Evolutionary conservation across 2,888 invertebrate species (phyloP), one percentile per base, ranked within the genome.

Genomic region (Drosophila affinis): DNA sequence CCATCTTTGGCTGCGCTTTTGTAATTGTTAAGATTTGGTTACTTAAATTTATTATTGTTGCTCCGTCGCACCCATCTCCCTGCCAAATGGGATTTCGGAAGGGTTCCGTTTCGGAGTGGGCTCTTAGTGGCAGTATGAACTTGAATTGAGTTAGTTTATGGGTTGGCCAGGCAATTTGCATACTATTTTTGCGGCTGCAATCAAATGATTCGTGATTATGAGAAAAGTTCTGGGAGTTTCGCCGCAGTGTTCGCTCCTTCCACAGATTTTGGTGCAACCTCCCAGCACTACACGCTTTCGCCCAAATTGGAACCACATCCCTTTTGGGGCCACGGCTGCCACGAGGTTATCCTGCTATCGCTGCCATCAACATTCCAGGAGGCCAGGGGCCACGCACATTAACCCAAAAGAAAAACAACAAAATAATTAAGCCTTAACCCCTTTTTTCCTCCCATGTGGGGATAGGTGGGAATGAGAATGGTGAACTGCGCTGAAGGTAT

Each of bases 11-110:
- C 39, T 63, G 53, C 73, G 67, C 74, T 72, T 74, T 79, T 86
- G 84, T 87, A 88, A 88, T 90, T 90, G 89, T 85, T 88, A 85
- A 88, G 88, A 90, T 89, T 89, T 89, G 81, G 78, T 87, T 81
- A 82, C 87, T 80, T 79, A 81, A 81, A 88, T 88, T 88, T 86
- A 88, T 90, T 82, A 77, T 84, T 77, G 72, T 77, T 58, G 57
- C 72, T 53, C 39, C 39, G n/a, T 39, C n/a, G 39, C 39, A 34
- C 34, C 3, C 34, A 4, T 12, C 14, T 0, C 14, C 34, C 34
- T 12, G 34, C 12, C 34, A 34, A 12, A 34, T 39, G 29, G 21
- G 39, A 48, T 32, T 60, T 69, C 24, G 7, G 53, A 29, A 29
- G 29, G 29, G 29, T 9, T 62, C 21, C 34, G 57, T 9, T 52